phyloP scores from a whole-genome alignment of 2,888 invertebrate species.

The Leptinotarsa rubiginosa region DNA sequence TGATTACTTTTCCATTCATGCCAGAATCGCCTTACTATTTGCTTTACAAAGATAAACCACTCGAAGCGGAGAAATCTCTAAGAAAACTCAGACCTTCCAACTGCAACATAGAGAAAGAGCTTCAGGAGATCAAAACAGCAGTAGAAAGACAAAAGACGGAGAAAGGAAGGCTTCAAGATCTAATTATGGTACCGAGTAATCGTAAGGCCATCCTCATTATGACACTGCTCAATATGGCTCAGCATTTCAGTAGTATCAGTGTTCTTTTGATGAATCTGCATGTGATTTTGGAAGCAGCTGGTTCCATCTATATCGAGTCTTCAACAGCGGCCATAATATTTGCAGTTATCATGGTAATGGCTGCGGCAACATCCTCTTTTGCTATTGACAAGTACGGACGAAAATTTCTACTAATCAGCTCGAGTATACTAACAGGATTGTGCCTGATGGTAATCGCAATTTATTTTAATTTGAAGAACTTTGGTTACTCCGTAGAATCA shows the following conservation, averaged over 20 bases:
- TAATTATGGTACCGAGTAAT: constrained; percentile 61
- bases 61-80: constrained; percentile 59
- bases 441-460: constrained; percentile 60
- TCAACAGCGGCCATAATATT: constrained; percentile 61
- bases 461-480: constrained; percentile 61
- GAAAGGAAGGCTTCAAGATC: constrained; percentile 60
- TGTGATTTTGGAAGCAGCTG: constrained; percentile 60
- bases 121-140: constrained; percentile 60
- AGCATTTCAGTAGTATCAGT: constrained; percentile 64
- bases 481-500: constrained; percentile 51
- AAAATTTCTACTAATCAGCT: constrained; percentile 59
- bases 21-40: constrained; percentile 63
- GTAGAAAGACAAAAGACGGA: constrained; percentile 62
- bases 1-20: constrained; percentile 58
- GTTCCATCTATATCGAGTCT: constrained; percentile 58
- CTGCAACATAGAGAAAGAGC: constrained; percentile 60
- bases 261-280: constrained; percentile 65
- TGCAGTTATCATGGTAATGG: constrained; percentile 60
- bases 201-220: constrained; percentile 63
- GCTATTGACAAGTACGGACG: constrained; percentile 62
- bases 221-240: constrained; percentile 62
- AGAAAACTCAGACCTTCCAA: constrained; percentile 53
- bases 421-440: constrained; percentile 60
- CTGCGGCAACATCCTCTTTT: constrained; percentile 58
- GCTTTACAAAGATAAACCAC: constrained; percentile 59